Evolutionary conservation across 1,140 invertebrate species (phyloP).

Genomic region (Drosophila lini): DNA sequence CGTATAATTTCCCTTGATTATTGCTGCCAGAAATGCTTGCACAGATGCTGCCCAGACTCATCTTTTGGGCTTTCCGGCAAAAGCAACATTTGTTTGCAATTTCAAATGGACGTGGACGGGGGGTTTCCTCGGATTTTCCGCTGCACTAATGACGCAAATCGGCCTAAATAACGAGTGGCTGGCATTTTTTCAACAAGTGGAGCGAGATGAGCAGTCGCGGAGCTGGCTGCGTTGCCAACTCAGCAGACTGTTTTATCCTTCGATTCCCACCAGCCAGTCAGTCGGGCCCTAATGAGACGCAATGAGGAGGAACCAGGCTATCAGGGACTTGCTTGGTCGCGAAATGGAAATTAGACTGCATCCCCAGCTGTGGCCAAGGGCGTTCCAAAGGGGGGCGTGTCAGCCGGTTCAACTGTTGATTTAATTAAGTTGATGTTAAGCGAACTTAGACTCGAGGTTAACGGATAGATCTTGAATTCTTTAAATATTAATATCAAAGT

Average conservation of each 20-base stretch:
- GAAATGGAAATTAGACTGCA: slow-evolving; percentile 77
- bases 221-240: slow-evolving; percentile 51
- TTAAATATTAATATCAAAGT: not conserved
- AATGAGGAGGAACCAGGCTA: slow-evolving; percentile 43
- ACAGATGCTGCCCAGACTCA: slow-evolving; percentile 48
- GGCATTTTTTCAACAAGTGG: slow-evolving; percentile 68
- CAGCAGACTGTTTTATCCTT: slow-evolving; percentile 52
- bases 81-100: slow-evolving; percentile 40
- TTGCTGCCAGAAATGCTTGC: slow-evolving; percentile 32
- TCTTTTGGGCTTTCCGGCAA: not conserved
- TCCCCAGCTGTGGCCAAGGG: slow-evolving; percentile 31
- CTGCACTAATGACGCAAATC: slow-evolving; percentile 75
- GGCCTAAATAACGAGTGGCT: slow-evolving; percentile 74
- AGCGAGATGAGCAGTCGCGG: not conserved
- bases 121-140: slow-evolving; percentile 17
- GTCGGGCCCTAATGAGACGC: slow-evolving; percentile 62
- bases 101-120: slow-evolving; percentile 2
- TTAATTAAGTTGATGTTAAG: slow-evolving; percentile 59
- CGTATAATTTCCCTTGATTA: slow-evolving; percentile 10
- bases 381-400: slow-evolving; percentile 38
- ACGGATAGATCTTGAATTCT: not conserved
- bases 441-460: too few relatives aligned
- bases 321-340: slow-evolving; percentile 43
- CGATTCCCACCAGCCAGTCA: slow-evolving; percentile 6
- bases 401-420: slow-evolving; percentile 46